Evolutionary conservation across 2,113 vertebrate genomes (phyloP).

Genomic region (Orcinus orca): DNA sequence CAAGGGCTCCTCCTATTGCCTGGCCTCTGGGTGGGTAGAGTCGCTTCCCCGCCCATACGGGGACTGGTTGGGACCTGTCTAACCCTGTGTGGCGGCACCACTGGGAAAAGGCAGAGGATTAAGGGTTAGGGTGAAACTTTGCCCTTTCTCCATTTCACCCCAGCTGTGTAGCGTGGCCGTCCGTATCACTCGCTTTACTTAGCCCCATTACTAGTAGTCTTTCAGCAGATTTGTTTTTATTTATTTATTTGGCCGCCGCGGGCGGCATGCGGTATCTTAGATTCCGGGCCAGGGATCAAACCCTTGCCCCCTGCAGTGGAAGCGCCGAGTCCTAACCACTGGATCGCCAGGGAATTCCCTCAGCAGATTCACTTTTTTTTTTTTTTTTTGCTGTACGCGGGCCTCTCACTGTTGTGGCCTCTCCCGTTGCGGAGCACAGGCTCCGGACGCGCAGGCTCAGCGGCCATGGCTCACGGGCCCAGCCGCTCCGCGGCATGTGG

Average conservation of each 20-base stretch:
- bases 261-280: background rate
- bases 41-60: background rate
- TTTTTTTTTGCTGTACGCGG: too few relatives aligned
- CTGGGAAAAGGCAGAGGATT: background rate
- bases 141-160: background rate
- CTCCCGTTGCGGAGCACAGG: too few relatives aligned
- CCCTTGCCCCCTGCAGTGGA: background rate
- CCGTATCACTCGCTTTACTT: background rate
- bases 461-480: too few relatives aligned
- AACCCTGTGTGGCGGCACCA: rapidly evolving
- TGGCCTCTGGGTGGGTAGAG: too few relatives aligned
- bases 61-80: background rate
- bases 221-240: background rate
- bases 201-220: background rate
- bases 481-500: too few relatives aligned
- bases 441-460: too few relatives aligned
- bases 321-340: background rate
- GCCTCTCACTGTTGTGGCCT: too few relatives aligned
- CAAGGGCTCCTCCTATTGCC: background rate
- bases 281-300: background rate
- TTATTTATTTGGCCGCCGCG: too few relatives aligned
- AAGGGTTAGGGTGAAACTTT: background rate
- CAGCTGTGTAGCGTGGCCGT: background rate
- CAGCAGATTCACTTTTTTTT: background rate
- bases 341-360: background rate